Evolutionary conservation across 2,888 invertebrate species (phyloP).

Genomic region (Drosophila prolongata): DNA sequence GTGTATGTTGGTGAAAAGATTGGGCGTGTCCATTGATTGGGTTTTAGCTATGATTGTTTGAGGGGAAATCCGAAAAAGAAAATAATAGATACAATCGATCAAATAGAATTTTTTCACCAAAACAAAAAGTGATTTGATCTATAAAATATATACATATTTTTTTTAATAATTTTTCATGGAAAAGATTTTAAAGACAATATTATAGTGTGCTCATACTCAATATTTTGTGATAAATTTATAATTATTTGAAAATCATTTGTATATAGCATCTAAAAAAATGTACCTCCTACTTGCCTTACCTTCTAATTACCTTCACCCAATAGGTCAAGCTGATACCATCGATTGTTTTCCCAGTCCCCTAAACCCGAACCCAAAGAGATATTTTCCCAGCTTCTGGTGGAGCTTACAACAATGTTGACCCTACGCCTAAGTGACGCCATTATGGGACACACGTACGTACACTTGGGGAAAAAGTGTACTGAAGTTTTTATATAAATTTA

Average conservation of each 20-base stretch:
- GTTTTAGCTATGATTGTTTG: neutral
- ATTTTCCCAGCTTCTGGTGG: conserved; percentile 10
- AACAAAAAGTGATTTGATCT: neutral
- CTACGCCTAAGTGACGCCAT: conserved; percentile 42
- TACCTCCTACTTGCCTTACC: too few relatives aligned
- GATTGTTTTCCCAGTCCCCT: conserved; percentile 30
- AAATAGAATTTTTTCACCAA: too few relatives aligned
- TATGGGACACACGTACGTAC: conserved; percentile 6
- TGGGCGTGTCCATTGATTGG: conserved; percentile 40
- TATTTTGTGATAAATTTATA: too few relatives aligned
- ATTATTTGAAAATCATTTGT: too few relatives aligned
- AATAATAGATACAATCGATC: too few relatives aligned
- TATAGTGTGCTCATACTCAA: too few relatives aligned
- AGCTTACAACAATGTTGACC: conserved; percentile 53
- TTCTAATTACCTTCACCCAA: conserved; percentile 6
- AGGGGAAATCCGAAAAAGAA: neutral
- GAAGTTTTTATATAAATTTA: too few relatives aligned
- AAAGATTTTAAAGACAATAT: too few relatives aligned
- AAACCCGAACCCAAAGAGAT: conserved; percentile 2
- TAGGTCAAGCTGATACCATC: too few relatives aligned
- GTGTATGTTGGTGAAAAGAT: conserved; percentile 37
- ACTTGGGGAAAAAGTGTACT: too few relatives aligned
- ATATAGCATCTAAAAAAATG: too few relatives aligned
- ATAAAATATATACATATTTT: neutral
- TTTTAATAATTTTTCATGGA: too few relatives aligned